phyloP scores from a whole-genome alignment of 2,113 vertebrate species.

The Passer montanus region DNA sequence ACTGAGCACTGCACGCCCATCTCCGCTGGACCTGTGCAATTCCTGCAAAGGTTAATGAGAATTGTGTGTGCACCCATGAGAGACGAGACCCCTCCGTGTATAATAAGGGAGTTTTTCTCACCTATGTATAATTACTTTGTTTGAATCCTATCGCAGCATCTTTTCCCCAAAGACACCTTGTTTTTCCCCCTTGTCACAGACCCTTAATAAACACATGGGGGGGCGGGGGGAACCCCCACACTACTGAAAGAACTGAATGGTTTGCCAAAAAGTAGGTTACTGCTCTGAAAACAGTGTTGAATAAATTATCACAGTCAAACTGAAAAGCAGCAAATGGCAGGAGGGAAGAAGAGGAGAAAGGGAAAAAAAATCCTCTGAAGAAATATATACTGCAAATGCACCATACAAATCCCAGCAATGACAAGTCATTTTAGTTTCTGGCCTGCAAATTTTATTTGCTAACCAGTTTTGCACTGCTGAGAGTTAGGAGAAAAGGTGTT shows the following conservation, averaged over 20 bases:
- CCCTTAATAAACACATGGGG: slow-evolving; percentile 55
- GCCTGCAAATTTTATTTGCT: slow-evolving; percentile 35
- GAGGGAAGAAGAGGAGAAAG: background rate
- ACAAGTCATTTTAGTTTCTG: background rate
- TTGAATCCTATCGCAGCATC: slow-evolving; percentile 31
- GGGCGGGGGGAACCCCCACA: background rate
- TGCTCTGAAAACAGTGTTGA: slow-evolving; percentile 28
- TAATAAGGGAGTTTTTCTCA: slow-evolving; percentile 31
- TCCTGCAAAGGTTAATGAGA: slow-evolving; percentile 52
- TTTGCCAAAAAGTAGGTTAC: slow-evolving; percentile 61
- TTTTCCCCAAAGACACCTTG: slow-evolving; percentile 72
- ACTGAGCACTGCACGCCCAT: background rate
- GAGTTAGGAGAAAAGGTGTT: slow-evolving; percentile 23
- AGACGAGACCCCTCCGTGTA: background rate
- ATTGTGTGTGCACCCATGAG: background rate
- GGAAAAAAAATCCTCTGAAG: background rate
- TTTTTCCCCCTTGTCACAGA: slow-evolving; percentile 51
- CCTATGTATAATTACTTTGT: slow-evolving; percentile 56
- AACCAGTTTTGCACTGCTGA: slow-evolving; percentile 2
- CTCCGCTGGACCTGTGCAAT: background rate
- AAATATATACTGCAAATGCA: slow-evolving; percentile 14
- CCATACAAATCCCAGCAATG: background rate
- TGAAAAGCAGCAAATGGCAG: slow-evolving; percentile 38
- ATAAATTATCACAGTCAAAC: slow-evolving; percentile 57
- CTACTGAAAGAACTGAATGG: slow-evolving; percentile 19